Evolutionary conservation across 2,888 invertebrate genomes (phyloP).

Genomic region (Salpingus planirostris): DNA sequence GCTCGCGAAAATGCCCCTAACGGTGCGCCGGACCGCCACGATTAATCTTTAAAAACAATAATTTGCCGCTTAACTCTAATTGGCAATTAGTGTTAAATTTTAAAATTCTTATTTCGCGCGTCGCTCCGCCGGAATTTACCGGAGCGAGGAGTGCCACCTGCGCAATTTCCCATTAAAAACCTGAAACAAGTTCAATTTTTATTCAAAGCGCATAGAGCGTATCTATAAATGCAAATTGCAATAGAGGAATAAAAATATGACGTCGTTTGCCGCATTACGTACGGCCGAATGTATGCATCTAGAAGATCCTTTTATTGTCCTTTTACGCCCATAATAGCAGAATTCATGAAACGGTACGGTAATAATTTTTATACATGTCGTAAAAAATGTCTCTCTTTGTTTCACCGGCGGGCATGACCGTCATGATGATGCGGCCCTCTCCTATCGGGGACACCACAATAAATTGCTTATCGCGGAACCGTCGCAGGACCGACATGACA

Average conservation of each 20-base stretch:
- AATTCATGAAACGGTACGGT: slow-evolving; percentile 16
- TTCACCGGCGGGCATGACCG: slow-evolving; percentile 2
- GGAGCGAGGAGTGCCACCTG: no score
- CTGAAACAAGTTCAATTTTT: slow-evolving; percentile 15
- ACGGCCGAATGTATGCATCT: slow-evolving; percentile 17
- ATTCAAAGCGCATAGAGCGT: slow-evolving; percentile 15
- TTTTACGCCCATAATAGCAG: slow-evolving; percentile 17
- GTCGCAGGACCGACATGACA: background rate
- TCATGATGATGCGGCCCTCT: no score
- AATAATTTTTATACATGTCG: slow-evolving; percentile 14
- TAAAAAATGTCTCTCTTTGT: slow-evolving; percentile 13
- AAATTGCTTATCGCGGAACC: slow-evolving; percentile 2
- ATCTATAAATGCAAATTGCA: slow-evolving; percentile 22
- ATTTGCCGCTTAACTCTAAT: no score
- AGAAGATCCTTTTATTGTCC: slow-evolving; percentile 19
- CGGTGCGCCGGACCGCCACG: no score
- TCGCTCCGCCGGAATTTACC: no score
- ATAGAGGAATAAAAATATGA: slow-evolving; percentile 18
- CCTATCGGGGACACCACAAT: no score
- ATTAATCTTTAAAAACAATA: no score
- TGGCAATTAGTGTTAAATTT: no score
- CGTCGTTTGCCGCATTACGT: slow-evolving; percentile 14
- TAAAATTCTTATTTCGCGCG: no score
- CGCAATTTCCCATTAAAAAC: no score
- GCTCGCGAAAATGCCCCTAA: no score